Evolutionary conservation across 2,797 vertebrate species (phyloP).

Genomic region (Thaleichthys pacificus): DNA sequence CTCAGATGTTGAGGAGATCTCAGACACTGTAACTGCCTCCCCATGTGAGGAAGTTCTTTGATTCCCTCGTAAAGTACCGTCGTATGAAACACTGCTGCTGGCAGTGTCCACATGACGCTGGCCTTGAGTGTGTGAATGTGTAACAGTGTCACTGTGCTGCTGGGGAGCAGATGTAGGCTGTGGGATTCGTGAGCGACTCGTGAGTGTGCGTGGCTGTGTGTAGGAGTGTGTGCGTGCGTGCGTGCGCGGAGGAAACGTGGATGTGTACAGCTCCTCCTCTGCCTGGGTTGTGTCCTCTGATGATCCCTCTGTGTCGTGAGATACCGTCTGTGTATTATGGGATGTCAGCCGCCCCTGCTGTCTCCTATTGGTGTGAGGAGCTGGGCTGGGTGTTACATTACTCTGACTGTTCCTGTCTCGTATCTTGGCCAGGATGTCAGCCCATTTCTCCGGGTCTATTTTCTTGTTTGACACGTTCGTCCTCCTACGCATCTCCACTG

Average conservation of each 20-base stretch:
- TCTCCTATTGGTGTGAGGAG: slow-evolving; percentile 31
- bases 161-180: slow-evolving; percentile 62
- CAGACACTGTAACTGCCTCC: slow-evolving; percentile 43
- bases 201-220: background rate
- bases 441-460: slow-evolving; percentile 89
- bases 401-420: slow-evolving; percentile 74
- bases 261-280: slow-evolving; percentile 42
- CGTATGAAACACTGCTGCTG: slow-evolving; percentile 40
- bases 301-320: slow-evolving; percentile 54
- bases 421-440: slow-evolving; percentile 89
- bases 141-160: slow-evolving; percentile 39
- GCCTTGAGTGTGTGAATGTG: slow-evolving; percentile 46
- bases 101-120: slow-evolving; percentile 34
- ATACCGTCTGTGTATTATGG: slow-evolving; percentile 26
- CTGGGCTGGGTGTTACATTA: slow-evolving; percentile 45
- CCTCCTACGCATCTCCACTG: slow-evolving; percentile 77
- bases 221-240: background rate
- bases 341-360: slow-evolving; percentile 15
- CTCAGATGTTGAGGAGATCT: slow-evolving; percentile 34
- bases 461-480: slow-evolving; percentile 81
- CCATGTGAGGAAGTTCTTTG: slow-evolving; percentile 48
- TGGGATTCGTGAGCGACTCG: background rate
- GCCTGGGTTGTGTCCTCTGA: slow-evolving; percentile 50
- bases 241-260: background rate
- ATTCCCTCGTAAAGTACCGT: slow-evolving; percentile 40